Evolutionary conservation across 2,797 vertebrate species (phyloP).

Genomic region (Gymnoscopelus microlampas): DNA sequence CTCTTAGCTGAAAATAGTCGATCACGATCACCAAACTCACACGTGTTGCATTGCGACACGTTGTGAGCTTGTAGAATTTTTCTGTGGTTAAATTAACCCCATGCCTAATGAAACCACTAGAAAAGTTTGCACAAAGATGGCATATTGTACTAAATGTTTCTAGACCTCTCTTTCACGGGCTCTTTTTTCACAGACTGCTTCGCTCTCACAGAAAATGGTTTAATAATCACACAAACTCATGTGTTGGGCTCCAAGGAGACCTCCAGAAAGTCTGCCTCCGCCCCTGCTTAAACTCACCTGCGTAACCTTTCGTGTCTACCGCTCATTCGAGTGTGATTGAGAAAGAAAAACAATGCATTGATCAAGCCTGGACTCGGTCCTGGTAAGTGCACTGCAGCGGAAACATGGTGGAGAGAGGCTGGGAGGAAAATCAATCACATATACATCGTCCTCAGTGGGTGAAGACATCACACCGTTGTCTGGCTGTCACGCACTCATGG

Average conservation of each 20-base stretch:
- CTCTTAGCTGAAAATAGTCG: too few relatives aligned
- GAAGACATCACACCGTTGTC: constrained; percentile 76
- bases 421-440: constrained; percentile 81
- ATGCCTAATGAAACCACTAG: constrained; percentile 1
- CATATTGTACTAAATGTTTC: background rate
- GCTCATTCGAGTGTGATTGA: constrained; percentile 81
- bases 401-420: constrained; percentile 69
- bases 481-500: constrained; percentile 76
- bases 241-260: constrained; percentile 64
- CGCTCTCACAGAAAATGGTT: background rate
- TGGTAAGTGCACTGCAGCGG: constrained; percentile 77
- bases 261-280: constrained; percentile 66
- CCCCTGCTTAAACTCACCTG: constrained; percentile 76
- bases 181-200: constrained; percentile 5
- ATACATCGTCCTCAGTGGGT: constrained; percentile 79
- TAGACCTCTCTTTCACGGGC: constrained; percentile 7
- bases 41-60: too few relatives aligned
- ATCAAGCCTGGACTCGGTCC: constrained; percentile 79
- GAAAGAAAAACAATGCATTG: constrained; percentile 83
- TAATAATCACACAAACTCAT: constrained; percentile 46
- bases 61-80: too few relatives aligned
- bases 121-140: constrained; percentile 14
- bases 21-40: too few relatives aligned
- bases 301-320: constrained; percentile 79
- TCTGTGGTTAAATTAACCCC: constrained; percentile 9